Base-by-base conservation (phyloP, 2,888 invertebrate species). In the Mesoligia furuncula region DNA sequence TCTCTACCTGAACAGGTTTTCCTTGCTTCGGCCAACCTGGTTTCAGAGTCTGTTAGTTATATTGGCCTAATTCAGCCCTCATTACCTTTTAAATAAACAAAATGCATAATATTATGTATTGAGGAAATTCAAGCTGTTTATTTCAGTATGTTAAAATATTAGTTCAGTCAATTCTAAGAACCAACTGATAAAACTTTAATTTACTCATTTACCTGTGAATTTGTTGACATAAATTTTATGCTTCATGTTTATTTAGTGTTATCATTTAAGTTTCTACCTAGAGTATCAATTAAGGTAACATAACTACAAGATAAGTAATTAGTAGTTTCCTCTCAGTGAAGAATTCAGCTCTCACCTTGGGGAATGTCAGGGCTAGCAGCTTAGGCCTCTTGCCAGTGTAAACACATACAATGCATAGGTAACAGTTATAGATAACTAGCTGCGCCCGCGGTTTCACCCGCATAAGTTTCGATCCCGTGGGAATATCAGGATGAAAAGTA, bases 101-200 rank as follows among this genome's bases (percentile, higher is more conserved):
- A 31, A 39, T 79, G n/a, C 45, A 57, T 11, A 42, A 9, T 48
- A 69, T 48, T 31, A 51, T 39, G 48, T 7, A 62, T 75, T 75
- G 24, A 85, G 76, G 75, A 71, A 64, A 71, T 62, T 67, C 3
- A 42, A 73, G 13, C 6, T 27, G 48, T 80, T 73, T 80, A 59
- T 77, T 77, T 27, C 15, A 31, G 57, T 61, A 31, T 17, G 17
- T 36, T 36, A 1, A 64, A 79, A 11, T n/a, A 1, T 64, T 15
- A 31, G n/a, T 54, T 24, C 17, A 59, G 42, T 27, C 24, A 69
- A 51, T 64, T 57, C 13, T 59, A 68, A 15, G 31, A 69, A 65
- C n/a, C 2, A n/a, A 39, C 11, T 42, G 57, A 69, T 73, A 69
- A 79, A 48, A 24, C 7, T 54, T 45, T 15, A 45, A 45, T 66